Evolutionary conservation across 2,888 invertebrate genomes (phyloP).

Genomic region (Cryptus viduatorius): DNA sequence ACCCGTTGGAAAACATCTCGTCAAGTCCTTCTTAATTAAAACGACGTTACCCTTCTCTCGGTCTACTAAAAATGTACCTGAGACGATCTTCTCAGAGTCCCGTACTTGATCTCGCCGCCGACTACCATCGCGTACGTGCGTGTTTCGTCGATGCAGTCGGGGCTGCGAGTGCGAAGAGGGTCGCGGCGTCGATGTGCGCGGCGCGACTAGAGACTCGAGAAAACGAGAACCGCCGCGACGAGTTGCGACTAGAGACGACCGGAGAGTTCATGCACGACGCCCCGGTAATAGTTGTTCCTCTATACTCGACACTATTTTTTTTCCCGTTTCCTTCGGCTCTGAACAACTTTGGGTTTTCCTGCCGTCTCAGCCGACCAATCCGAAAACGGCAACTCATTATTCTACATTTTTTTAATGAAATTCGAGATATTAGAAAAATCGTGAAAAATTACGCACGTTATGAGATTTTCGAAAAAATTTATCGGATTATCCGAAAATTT

Average conservation of each 20-base stretch:
- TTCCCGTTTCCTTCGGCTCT: neutral
- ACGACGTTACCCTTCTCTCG: conserved; percentile 1
- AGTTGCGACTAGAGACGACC: conserved; percentile 14
- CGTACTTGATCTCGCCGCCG: conserved; percentile 12
- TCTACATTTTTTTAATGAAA: neutral
- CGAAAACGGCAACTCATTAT: neutral
- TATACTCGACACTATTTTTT: neutral
- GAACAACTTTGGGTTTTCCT: neutral
- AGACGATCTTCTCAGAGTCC: conserved; percentile 30
- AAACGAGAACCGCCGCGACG: conserved; percentile 15
- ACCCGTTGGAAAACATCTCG: neutral
- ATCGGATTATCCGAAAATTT: no score
- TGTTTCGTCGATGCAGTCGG: neutral
- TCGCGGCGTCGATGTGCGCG: neutral
- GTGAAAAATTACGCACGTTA: no score
- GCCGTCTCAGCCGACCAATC: neutral
- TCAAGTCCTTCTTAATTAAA: conserved; percentile 2
- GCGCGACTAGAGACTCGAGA: neutral
- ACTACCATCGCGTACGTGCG: neutral
- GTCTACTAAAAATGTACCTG: conserved; percentile 23
- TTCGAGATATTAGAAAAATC: neutral
- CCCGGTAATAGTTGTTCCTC: conserved; percentile 15
- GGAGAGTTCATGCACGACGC: conserved; percentile 34
- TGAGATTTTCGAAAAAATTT: no score
- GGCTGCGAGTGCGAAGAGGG: neutral